These are phyloP conservation scores for Limenitis camilla DNA, from an alignment of 2,888 invertebrate genomes.

Conservation along the genomic window DNA sequence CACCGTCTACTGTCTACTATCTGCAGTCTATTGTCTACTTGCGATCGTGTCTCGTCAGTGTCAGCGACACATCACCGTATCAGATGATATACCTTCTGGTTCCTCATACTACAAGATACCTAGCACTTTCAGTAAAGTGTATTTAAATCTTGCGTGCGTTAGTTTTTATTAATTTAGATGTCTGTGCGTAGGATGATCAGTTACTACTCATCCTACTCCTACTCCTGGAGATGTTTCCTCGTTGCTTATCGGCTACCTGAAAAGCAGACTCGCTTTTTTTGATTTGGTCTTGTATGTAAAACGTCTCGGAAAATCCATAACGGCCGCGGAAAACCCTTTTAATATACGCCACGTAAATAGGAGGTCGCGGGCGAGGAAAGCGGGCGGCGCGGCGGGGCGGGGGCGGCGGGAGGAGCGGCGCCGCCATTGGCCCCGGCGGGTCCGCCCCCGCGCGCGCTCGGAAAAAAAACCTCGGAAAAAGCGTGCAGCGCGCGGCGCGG, in stretches of 20 bases:
- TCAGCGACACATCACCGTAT: too few relatives aligned
- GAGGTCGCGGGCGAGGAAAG: conserved; percentile 37
- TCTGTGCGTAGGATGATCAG: too few relatives aligned
- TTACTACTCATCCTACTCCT: too few relatives aligned
- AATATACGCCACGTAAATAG: conserved; percentile 74
- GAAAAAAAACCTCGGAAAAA: conserved; percentile 58
- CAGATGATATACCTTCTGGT: too few relatives aligned
- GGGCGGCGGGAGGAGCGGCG: conserved; percentile 43
- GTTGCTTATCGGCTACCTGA: neutral
- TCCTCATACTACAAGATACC: too few relatives aligned
- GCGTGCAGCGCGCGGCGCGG: conserved; percentile 46
- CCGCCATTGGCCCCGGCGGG: conserved; percentile 48
- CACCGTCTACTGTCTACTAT: too few relatives aligned
- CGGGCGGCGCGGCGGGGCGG: conserved; percentile 29
- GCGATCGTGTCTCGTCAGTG: too few relatives aligned
- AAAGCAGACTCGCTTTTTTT: conserved; percentile 4
- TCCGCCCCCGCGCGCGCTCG: conserved; percentile 52
- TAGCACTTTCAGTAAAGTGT: too few relatives aligned
- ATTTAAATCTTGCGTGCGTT: too few relatives aligned
- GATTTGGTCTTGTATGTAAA: conserved; percentile 50
- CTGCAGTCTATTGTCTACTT: too few relatives aligned
- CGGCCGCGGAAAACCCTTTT: conserved; percentile 74
- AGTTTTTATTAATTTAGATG: too few relatives aligned
- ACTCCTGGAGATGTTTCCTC: too few relatives aligned
- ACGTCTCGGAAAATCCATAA: conserved; percentile 69